Evolutionary conservation across 2,113 vertebrate species (phyloP).

Genomic region (Camelus dromedarius): DNA sequence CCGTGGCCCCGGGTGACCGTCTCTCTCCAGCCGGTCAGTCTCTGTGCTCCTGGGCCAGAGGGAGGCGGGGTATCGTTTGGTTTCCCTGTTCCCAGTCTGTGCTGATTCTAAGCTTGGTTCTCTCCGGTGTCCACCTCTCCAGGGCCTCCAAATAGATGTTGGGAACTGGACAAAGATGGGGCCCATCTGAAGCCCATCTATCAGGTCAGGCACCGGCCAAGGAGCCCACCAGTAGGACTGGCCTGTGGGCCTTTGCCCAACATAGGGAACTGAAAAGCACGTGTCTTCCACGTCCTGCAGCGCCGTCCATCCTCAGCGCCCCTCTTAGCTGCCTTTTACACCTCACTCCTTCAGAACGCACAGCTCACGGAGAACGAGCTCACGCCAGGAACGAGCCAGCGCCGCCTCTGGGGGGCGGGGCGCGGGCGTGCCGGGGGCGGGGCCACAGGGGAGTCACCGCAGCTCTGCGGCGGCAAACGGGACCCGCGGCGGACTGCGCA

Average conservation of each 20-base stretch:
- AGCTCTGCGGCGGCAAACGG: background rate
- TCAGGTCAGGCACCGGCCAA: background rate
- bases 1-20: accelerated
- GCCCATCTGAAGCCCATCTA: accelerated
- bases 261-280: accelerated
- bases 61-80: accelerated
- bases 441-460: background rate
- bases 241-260: too few species aligned
- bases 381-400: accelerated
- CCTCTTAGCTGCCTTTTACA: too few species aligned
- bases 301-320: background rate
- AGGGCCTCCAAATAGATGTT: too few species aligned
- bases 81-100: too few species aligned
- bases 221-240: accelerated
- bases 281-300: background rate
- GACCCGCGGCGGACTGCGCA: background rate
- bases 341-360: background rate
- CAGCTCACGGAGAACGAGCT: background rate
- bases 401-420: too few species aligned
- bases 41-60: background rate
- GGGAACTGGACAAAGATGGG: accelerated
- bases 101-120: too few species aligned
- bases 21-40: background rate
- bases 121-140: background rate
- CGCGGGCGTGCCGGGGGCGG: too few species aligned